Percentiles rank a stretch among this genome's conserved stretches.
phyloP scores from a whole-genome alignment of 2,113 vertebrate species.

The Colius striatus region DNA sequence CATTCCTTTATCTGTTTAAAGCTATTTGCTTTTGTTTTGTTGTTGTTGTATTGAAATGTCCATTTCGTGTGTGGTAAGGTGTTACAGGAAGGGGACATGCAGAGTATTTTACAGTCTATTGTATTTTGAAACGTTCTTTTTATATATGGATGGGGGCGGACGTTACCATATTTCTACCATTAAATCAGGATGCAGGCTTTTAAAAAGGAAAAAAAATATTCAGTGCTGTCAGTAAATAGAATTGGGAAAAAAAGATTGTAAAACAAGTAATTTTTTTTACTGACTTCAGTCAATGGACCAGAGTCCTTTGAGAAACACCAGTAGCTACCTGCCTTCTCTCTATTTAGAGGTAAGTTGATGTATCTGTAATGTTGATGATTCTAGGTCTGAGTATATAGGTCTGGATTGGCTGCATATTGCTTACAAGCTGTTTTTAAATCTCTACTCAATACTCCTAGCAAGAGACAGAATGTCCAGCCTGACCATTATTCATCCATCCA shows the following conservation, averaged over 20 bases:
- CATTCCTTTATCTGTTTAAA: neutral
- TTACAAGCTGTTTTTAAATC: slow-evolving; percentile 33
- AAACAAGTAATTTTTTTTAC: neutral
- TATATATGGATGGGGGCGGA: neutral
- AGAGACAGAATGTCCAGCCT: slow-evolving; percentile 47
- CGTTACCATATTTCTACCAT: neutral
- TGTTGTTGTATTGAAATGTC: neutral
- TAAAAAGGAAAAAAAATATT: neutral
- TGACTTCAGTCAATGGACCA: neutral
- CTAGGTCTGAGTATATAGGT: neutral
- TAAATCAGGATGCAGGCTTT: neutral
- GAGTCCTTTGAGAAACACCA: neutral
- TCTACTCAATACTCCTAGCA: neutral
- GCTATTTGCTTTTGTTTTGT: neutral
- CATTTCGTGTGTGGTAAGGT: neutral
- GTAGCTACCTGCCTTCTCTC: neutral
- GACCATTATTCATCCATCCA: slow-evolving; percentile 6
- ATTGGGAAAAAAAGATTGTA: neutral
- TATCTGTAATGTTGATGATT: slow-evolving; percentile 6
- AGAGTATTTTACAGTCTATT: neutral
- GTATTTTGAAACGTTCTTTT: neutral
- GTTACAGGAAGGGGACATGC: neutral
- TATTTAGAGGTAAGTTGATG: neutral
- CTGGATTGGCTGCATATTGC: neutral
- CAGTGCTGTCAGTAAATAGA: neutral